Conservation (phyloP, 1,140 invertebrate genomes). For the Caenorhabditis tropicalis region DNA sequence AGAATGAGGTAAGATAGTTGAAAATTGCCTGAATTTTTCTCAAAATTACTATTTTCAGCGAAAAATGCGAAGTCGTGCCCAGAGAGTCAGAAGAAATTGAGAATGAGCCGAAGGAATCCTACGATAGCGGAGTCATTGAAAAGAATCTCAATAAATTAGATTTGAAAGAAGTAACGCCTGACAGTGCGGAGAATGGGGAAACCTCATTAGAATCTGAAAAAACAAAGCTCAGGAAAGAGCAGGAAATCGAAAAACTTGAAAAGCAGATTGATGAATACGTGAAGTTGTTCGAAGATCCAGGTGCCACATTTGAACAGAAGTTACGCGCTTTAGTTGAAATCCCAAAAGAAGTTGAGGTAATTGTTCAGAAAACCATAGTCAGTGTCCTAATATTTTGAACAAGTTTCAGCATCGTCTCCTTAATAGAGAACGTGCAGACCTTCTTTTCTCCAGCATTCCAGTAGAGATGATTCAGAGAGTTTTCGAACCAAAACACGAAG, state of each 20-base stretch:
- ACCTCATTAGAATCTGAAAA: background rate
- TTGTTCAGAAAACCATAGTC: background rate
- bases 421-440: background rate
- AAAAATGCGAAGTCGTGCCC: background rate
- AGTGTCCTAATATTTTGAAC: background rate
- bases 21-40: background rate
- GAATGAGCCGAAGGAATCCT: background rate
- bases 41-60: background rate
- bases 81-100: too few species aligned
- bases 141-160: background rate
- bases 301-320: background rate
- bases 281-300: background rate
- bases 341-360: background rate
- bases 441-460: background rate
- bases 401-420: conserved; percentile 10
- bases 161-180: background rate
- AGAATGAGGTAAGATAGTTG: background rate
- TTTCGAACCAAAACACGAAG: background rate
- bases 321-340: background rate
- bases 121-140: background rate
- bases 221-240: background rate
- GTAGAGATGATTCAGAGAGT: background rate
- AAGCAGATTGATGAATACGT: background rate
- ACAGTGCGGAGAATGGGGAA: background rate
- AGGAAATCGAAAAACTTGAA: background rate